Percentiles rank a stretch among this genome's conserved stretches.
phyloP scores from a whole-genome alignment of 2,113 vertebrate species.

The Heterotilapia buettikoferi region DNA sequence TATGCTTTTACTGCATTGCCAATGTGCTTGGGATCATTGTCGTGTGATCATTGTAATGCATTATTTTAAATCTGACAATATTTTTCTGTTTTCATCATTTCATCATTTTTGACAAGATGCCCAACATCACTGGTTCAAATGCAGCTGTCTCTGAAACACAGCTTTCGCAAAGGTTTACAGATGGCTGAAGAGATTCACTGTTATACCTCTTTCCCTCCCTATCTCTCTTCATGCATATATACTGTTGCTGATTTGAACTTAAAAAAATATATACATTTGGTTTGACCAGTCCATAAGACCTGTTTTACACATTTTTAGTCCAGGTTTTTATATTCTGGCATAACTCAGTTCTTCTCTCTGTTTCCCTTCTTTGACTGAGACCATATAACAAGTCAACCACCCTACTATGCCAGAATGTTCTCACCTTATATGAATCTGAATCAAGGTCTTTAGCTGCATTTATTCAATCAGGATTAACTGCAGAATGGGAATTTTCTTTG shows the following conservation, averaged over 20 bases:
- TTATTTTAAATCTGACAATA: background rate
- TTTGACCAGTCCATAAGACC: background rate
- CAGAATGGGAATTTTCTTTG: background rate
- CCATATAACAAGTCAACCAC: background rate
- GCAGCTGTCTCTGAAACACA: background rate
- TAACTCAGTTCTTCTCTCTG: background rate
- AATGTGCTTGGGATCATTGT: background rate
- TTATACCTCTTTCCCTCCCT: background rate
- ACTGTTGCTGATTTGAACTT: background rate
- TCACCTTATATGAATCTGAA: background rate
- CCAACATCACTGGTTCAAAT: background rate
- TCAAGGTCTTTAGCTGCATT: background rate
- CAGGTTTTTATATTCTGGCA: background rate
- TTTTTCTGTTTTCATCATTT: background rate
- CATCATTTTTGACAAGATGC: background rate
- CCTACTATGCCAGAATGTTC: background rate
- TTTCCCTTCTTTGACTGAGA: background rate
- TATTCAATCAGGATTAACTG: background rate
- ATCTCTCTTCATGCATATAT: background rate
- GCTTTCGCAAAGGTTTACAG: background rate
- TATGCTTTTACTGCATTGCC: background rate
- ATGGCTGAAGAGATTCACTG: background rate
- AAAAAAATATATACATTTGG: background rate
- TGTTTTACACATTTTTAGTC: background rate
- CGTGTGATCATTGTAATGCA: fast-evolving